Percentiles rank a stretch among this genome's conserved stretches.
Conservation (phyloP, 2,113 vertebrate species). For the Corythaeola cristata region DNA sequence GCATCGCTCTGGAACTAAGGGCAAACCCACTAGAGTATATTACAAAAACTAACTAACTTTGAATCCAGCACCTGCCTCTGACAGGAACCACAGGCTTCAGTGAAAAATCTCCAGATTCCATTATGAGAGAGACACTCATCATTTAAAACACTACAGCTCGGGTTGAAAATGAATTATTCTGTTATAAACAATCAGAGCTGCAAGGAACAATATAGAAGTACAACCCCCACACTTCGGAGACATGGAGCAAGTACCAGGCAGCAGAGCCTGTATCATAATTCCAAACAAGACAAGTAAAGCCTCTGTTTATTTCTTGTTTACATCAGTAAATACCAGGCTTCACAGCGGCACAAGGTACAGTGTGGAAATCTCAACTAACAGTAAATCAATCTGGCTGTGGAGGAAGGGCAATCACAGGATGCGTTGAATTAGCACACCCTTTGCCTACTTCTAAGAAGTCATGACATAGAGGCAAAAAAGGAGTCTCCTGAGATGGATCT, state of each 20-base stretch:
- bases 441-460: slow-evolving; percentile 47
- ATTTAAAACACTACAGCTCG: not conserved
- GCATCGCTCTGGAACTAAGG: not conserved
- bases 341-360: not conserved
- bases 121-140: not conserved
- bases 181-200: slow-evolving; percentile 26
- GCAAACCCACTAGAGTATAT: not conserved
- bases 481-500: not conserved
- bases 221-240: not conserved
- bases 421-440: slow-evolving; percentile 21
- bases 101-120: slow-evolving; percentile 1
- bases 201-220: not conserved
- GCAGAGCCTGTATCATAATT: slow-evolving; percentile 14
- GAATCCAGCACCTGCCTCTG: not conserved
- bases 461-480: slow-evolving; percentile 11
- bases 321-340: not conserved
- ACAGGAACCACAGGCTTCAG: not conserved
- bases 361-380: slow-evolving; percentile 31
- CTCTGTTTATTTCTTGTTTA: slow-evolving; percentile 28
- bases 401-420: slow-evolving; percentile 30
- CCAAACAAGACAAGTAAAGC: slow-evolving; percentile 12
- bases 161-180: slow-evolving; percentile 1
- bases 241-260: not conserved
- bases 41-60: not conserved
- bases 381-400: not conserved